These are phyloP conservation scores for Apantesis nais DNA, from an alignment of 2,888 invertebrate species.

Conservation along the genomic window DNA sequence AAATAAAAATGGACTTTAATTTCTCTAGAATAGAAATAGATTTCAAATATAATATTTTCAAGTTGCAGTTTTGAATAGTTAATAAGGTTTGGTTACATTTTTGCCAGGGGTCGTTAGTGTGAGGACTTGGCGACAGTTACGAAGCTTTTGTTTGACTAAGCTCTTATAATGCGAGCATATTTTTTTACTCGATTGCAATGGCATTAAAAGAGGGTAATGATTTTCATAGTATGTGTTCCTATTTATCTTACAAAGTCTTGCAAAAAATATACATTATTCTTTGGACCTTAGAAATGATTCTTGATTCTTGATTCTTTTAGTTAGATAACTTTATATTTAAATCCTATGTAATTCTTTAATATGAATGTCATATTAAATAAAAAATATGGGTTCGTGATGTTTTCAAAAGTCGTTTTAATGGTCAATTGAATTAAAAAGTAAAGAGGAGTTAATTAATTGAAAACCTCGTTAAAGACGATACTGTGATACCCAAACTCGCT, in stretches of 20 bases:
- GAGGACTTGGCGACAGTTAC: conserved; percentile 60
- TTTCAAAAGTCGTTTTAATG: no score
- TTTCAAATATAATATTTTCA: conserved; percentile 44
- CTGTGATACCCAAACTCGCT: no score
- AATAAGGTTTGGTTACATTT: conserved; percentile 67
- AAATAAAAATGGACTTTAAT: conserved; percentile 65
- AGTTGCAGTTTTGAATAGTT: conserved; percentile 61
- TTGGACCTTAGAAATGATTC: neutral
- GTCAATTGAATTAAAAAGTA: no score
- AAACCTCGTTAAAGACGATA: no score
- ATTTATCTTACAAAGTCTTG: neutral
- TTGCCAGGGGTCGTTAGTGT: conserved; percentile 71
- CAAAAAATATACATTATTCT: neutral
- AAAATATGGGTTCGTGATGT: no score
- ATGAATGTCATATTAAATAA: no score
- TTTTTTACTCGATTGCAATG: conserved; percentile 30
- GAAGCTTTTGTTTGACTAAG: conserved; percentile 44
- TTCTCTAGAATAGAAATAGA: conserved; percentile 43
- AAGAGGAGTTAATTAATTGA: no score
- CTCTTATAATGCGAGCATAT: conserved; percentile 39
- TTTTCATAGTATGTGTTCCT: conserved; percentile 10
- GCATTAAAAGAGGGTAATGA: conserved; percentile 20
- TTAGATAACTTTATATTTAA: no score
- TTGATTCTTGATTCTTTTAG: no score
- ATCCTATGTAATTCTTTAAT: no score